A percentile compares a stretch with the other conserved stretches of the same genome.
Evolutionary conservation across 2,797 vertebrate genomes (phyloP).

Genomic region (Sitta carolinensis): DNA sequence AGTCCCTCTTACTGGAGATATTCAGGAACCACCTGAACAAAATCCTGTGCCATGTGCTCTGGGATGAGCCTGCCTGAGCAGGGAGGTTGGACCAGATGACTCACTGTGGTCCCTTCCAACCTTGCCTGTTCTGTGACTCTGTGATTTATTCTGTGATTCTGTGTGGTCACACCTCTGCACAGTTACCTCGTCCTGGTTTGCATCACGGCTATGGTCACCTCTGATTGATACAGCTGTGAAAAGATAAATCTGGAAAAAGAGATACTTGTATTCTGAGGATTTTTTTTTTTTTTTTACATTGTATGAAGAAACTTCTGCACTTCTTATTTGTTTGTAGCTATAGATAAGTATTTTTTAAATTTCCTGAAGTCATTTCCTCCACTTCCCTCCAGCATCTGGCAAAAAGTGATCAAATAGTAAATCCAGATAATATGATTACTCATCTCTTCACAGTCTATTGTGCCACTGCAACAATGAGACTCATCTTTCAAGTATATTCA

Average conservation of each 20-base stretch:
- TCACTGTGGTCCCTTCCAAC: background rate
- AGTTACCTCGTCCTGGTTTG: background rate
- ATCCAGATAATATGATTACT: background rate
- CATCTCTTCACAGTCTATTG: background rate
- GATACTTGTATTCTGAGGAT: background rate
- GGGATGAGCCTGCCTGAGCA: background rate
- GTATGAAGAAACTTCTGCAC: background rate
- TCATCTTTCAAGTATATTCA: background rate
- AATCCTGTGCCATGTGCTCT: background rate
- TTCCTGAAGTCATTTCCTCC: slow-evolving; percentile 72
- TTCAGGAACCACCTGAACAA: background rate
- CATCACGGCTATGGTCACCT: background rate
- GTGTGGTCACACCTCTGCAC: background rate
- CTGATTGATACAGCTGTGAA: background rate
- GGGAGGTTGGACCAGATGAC: background rate
- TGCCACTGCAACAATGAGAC: slow-evolving; percentile 29
- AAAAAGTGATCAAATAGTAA: slow-evolving; percentile 23
- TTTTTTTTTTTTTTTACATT: background rate
- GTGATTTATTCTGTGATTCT: background rate
- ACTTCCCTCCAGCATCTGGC: background rate
- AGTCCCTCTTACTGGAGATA: background rate
- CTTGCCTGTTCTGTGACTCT: background rate
- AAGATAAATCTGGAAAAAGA: background rate
- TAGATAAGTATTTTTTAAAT: background rate
- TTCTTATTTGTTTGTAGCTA: slow-evolving; percentile 7